A percentile compares a stretch with the other conserved stretches of the same genome.
These are phyloP conservation scores for Zaprionus taronus DNA, from an alignment of 1,140 invertebrate species.

Conservation along the genomic window DNA sequence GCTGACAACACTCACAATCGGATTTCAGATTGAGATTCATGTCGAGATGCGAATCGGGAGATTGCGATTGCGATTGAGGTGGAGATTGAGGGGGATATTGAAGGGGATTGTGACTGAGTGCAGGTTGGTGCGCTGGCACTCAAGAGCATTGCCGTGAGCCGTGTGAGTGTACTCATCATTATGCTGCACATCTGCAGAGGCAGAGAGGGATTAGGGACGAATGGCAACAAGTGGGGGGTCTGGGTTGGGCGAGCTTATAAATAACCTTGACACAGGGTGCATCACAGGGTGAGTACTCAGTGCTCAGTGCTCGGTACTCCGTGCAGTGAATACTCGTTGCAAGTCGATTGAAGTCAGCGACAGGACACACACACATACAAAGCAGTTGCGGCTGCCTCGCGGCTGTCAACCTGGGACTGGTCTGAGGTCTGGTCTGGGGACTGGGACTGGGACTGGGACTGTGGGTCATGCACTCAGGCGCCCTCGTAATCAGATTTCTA, in stretches of 20 bases:
- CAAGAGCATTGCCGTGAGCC: constrained; percentile 25
- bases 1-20: constrained; percentile 12
- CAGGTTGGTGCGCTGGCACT: constrained; percentile 12
- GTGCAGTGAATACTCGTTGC: not conserved
- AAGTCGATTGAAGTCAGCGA: constrained; percentile 16
- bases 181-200: constrained; percentile 5
- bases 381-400: not conserved
- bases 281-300: not conserved
- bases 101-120: constrained; percentile 14
- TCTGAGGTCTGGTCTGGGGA: not conserved
- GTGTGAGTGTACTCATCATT: constrained; percentile 40
- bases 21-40: constrained; percentile 15
- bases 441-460: constrained; percentile 45
- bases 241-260: constrained; percentile 45
- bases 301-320: not conserved
- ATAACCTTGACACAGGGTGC: constrained; percentile 72
- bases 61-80: not conserved
- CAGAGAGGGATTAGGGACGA: constrained; percentile 13
- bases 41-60: constrained; percentile 3
- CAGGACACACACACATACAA: constrained; percentile 1
- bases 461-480: constrained; percentile 70
- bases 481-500: constrained; percentile 74
- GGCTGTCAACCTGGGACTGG: not conserved
- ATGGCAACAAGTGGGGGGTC: constrained; percentile 62
- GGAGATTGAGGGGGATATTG: constrained; percentile 8